These are phyloP conservation scores for Acanthopleura granulata DNA, from an alignment of 2,888 invertebrate genomes.

Conservation along the genomic window DNA sequence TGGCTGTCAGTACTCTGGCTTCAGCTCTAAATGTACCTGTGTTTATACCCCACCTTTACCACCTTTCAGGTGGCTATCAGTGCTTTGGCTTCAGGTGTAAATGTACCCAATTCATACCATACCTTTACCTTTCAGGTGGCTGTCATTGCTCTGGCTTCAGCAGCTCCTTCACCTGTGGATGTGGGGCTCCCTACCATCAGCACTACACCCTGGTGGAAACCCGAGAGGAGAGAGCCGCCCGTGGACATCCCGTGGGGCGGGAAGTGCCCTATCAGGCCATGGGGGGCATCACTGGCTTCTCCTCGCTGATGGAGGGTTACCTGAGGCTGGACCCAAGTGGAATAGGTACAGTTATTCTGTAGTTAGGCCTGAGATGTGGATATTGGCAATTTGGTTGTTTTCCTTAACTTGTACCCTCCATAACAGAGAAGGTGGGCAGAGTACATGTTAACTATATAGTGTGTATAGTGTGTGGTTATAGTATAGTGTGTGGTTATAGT, in stretches of 20 bases:
- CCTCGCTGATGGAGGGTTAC: conserved; percentile 69
- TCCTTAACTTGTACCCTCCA: no score
- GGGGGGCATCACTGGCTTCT: conserved; percentile 70
- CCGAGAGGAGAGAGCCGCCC: conserved; percentile 62
- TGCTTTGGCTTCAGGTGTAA: conserved; percentile 61
- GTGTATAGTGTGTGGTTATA: no score
- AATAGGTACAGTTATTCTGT: conserved; percentile 47
- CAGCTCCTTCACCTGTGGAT: conserved; percentile 67
- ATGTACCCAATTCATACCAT: no score
- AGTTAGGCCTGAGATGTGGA: not conserved
- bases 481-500: no score
- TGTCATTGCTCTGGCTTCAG: conserved; percentile 66
- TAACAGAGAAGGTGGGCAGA: no score
- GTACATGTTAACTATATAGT: no score
- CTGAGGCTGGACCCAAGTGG: conserved; percentile 69
- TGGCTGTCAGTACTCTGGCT: no score
- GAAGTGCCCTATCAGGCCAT: conserved; percentile 68
- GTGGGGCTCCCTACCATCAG: conserved; percentile 58
- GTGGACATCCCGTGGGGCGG: conserved; percentile 68
- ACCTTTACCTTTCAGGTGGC: conserved; percentile 34
- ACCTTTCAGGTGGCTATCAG: conserved; percentile 52
- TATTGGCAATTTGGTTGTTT: no score
- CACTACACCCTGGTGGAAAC: conserved; percentile 68
- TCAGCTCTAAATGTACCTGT: no score
- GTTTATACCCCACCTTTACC: not conserved